A percentile compares a stretch with the other conserved stretches of the same genome.
Conservation (phyloP, 2,888 invertebrate genomes). For the Hecatera dysodea region DNA sequence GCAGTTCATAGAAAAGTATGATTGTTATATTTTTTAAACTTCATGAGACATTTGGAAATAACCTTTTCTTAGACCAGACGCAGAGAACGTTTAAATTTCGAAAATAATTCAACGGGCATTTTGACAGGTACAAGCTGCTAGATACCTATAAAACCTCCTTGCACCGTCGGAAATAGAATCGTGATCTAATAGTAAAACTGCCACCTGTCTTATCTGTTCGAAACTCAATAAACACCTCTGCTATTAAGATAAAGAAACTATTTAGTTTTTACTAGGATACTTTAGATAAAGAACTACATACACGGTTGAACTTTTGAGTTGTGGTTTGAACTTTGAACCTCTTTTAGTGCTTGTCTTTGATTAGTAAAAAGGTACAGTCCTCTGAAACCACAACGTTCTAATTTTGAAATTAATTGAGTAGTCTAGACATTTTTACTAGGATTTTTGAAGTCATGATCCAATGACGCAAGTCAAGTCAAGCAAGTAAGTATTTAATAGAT, state of each 20-base stretch:
- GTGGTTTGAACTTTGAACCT: constrained; percentile 17
- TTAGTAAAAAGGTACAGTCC: background rate
- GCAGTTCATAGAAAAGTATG: too few relatives aligned
- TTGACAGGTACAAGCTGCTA: background rate
- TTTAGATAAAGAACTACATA: constrained; percentile 55
- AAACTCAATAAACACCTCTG: constrained; percentile 53
- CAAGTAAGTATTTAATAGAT: background rate
- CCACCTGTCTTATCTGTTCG: constrained; percentile 47
- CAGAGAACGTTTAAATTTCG: constrained; percentile 1
- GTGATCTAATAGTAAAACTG: constrained; percentile 46
- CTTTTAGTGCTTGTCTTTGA: constrained; percentile 10
- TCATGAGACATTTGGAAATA: too few relatives aligned
- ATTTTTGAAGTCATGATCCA: background rate
- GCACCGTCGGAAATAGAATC: constrained; percentile 40
- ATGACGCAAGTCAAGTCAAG: background rate
- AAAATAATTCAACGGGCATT: background rate
- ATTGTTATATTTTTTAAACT: too few relatives aligned
- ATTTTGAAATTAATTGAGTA: background rate
- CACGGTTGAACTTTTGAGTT: constrained; percentile 17
- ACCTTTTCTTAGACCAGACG: too few relatives aligned
- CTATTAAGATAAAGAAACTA: constrained; percentile 61
- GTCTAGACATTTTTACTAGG: background rate
- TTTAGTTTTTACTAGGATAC: constrained; percentile 53
- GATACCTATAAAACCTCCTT: constrained; percentile 1
- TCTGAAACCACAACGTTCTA: background rate